Evolutionary conservation across 2,797 vertebrate species (phyloP).

Genomic region (Florisuga fusca): DNA sequence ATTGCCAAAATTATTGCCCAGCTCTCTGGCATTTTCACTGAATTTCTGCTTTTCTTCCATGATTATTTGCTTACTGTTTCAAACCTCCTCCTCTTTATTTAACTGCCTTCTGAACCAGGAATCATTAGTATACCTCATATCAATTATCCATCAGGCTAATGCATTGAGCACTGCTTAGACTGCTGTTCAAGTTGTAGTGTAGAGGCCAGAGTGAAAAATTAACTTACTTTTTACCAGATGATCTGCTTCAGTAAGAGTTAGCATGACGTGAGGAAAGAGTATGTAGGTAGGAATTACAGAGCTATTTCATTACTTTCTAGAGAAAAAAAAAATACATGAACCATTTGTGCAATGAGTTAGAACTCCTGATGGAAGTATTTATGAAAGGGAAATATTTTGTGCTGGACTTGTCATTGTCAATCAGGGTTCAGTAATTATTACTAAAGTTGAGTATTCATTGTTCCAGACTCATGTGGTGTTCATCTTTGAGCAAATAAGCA

Average conservation of each 20-base stretch:
- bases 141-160: neutral
- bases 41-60: neutral
- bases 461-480: neutral
- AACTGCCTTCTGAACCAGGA: neutral
- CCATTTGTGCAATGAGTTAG: neutral
- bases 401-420: rapidly evolving
- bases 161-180: neutral
- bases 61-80: neutral
- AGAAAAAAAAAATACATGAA: neutral
- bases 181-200: neutral
- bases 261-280: neutral
- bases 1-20: neutral
- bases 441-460: rapidly evolving
- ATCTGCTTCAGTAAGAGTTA: neutral
- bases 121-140: neutral
- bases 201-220: neutral
- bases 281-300: neutral
- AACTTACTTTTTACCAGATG: neutral
- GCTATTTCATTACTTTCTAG: neutral
- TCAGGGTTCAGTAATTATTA: neutral
- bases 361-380: neutral
- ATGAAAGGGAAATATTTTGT: neutral
- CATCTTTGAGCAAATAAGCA: neutral
- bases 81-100: neutral
- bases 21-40: neutral